Conservation (phyloP, 2,797 vertebrate genomes). For the Acanthis flammea region DNA sequence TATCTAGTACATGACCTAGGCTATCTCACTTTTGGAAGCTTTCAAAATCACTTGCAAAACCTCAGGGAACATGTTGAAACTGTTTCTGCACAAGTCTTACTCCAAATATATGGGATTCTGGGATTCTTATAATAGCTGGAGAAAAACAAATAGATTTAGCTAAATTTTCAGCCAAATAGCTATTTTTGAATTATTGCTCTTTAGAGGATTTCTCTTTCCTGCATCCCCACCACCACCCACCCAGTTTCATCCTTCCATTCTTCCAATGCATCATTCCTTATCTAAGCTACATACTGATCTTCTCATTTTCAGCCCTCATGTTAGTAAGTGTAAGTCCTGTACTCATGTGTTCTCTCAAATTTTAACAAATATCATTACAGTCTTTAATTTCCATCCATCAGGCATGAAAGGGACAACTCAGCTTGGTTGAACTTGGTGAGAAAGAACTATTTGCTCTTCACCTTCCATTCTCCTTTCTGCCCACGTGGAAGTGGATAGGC, state of each 20-base stretch:
- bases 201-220: background rate
- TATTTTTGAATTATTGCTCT: background rate
- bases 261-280: background rate
- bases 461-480: background rate
- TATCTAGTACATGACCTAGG: background rate
- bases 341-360: background rate
- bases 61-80: background rate
- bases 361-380: background rate
- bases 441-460: background rate
- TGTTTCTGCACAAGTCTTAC: background rate
- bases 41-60: background rate
- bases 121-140: background rate
- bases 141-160: background rate
- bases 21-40: background rate
- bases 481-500: background rate
- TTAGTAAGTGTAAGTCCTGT: background rate
- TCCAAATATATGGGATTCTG: background rate
- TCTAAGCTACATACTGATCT: background rate
- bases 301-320: background rate
- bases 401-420: background rate
- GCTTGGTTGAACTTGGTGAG: background rate
- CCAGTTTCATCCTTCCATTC: background rate
- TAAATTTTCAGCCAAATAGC: background rate
- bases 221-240: no score
- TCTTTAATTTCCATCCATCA: background rate